Conservation (phyloP, 2,888 invertebrate species). For the Apamea sordens region DNA sequence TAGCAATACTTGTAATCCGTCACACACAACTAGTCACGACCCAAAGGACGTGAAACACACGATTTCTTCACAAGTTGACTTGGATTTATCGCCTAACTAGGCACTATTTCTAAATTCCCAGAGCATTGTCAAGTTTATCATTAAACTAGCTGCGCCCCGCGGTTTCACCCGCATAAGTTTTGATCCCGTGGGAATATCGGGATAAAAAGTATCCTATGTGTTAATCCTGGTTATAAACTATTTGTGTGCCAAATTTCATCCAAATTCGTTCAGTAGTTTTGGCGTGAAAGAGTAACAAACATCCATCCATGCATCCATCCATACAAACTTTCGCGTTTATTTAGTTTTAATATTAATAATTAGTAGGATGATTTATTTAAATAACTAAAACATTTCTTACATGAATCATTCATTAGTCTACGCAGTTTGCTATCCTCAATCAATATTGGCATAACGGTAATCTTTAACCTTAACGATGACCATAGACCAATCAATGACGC, state of each 20-base stretch:
- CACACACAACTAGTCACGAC: slow-evolving; percentile 3
- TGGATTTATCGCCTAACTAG: slow-evolving; percentile 1
- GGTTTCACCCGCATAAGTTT: too few relatives aligned
- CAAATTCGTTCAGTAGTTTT: too few relatives aligned
- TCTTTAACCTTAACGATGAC: slow-evolving; percentile 1
- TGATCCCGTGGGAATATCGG: too few relatives aligned
- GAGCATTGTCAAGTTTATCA: background rate
- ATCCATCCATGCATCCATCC: too few relatives aligned
- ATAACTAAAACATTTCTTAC: background rate
- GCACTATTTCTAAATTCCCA: background rate
- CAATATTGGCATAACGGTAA: slow-evolving; percentile 4
- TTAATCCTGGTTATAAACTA: too few relatives aligned
- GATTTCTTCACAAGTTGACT: slow-evolving; percentile 29
- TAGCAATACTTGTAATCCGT: background rate
- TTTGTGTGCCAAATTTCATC: too few relatives aligned
- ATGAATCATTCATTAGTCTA: background rate
- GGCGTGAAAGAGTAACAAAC: too few relatives aligned
- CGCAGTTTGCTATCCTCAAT: background rate
- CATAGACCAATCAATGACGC: slow-evolving; percentile 9
- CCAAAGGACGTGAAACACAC: slow-evolving; percentile 20
- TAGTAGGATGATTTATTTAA: background rate
- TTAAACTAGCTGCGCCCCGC: too few relatives aligned
- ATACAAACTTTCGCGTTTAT: too few relatives aligned
- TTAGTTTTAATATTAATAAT: too few relatives aligned
- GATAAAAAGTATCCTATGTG: too few relatives aligned